Conservation (phyloP, 2,888 invertebrate species). For the Erynnis tages region DNA sequence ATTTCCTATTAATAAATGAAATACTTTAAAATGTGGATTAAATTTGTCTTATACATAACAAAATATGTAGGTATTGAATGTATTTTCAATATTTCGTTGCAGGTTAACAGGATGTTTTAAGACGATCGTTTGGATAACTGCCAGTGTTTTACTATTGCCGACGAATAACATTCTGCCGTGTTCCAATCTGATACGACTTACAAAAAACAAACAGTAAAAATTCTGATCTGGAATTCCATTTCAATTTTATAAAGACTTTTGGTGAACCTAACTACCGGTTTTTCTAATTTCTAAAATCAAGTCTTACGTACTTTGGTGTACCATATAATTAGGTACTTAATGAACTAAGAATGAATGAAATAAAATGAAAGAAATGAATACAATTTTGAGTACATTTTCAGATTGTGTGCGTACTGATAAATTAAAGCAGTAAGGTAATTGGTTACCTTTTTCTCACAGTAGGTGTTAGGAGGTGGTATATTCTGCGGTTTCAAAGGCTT, state of each 20-base stretch:
- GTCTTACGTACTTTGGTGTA: too few species aligned
- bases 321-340: too few species aligned
- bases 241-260: too few species aligned
- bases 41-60: neutral
- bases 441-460: constrained; percentile 67
- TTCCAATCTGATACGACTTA: neutral
- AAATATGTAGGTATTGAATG: neutral
- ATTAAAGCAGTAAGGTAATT: neutral
- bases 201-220: too few species aligned
- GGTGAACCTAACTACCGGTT: too few species aligned
- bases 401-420: neutral
- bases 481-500: constrained; percentile 35
- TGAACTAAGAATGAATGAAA: too few species aligned
- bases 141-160: neutral
- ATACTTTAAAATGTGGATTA: too few species aligned
- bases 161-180: neutral
- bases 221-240: too few species aligned
- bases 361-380: too few species aligned
- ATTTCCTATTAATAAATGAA: too few species aligned
- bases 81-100: constrained; percentile 2
- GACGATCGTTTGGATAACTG: neutral
- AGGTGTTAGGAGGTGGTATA: constrained; percentile 57
- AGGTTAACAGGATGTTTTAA: constrained; percentile 3
- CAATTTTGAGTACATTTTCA: too few species aligned
- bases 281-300: too few species aligned